These are phyloP conservation scores for Drosophila glabriapex DNA, from an alignment of 2,888 invertebrate species.

Conservation along the genomic window DNA sequence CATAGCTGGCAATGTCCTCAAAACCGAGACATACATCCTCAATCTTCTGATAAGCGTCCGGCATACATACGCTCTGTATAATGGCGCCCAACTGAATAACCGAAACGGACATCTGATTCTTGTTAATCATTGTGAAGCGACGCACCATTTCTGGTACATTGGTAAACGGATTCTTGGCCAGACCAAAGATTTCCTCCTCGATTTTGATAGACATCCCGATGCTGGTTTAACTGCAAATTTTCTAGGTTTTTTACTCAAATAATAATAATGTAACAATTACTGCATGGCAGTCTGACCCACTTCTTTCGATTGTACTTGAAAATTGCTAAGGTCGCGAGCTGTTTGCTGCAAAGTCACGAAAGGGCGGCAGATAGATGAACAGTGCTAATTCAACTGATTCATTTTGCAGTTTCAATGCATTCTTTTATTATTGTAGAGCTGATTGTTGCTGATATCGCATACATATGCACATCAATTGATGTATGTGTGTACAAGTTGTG, in stretches of 20 bases:
- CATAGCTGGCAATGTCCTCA: constrained; percentile 87
- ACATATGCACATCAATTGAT: not conserved
- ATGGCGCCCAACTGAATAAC: constrained; percentile 89
- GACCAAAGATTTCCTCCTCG: constrained; percentile 82
- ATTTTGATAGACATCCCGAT: constrained; percentile 62
- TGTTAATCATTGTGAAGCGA: constrained; percentile 81
- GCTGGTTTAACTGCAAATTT: constrained; percentile 17
- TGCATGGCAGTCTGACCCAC: constrained; percentile 44
- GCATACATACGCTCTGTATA: constrained; percentile 90
- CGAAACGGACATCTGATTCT: constrained; percentile 79
- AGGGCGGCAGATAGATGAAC: constrained; percentile 33
- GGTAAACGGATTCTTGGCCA: constrained; percentile 78
- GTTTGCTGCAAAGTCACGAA: constrained; percentile 61
- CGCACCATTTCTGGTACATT: constrained; percentile 71
- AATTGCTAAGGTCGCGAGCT: constrained; percentile 58
- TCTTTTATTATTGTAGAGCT: constrained; percentile 20
- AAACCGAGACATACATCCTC: constrained; percentile 93
- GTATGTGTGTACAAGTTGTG: not conserved
- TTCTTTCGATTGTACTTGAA: constrained; percentile 40
- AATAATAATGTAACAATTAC: constrained; percentile 27
- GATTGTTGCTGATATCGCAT: constrained; percentile 34
- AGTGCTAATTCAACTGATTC: constrained; percentile 27
- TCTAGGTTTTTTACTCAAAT: constrained; percentile 13
- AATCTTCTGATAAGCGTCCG: constrained; percentile 90
- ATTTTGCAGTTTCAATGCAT: not conserved